Evolutionary conservation across 2,888 invertebrate genomes (phyloP), one percentile per base, ranked within the genome.

Genomic region (Sympetrum striolatum): DNA sequence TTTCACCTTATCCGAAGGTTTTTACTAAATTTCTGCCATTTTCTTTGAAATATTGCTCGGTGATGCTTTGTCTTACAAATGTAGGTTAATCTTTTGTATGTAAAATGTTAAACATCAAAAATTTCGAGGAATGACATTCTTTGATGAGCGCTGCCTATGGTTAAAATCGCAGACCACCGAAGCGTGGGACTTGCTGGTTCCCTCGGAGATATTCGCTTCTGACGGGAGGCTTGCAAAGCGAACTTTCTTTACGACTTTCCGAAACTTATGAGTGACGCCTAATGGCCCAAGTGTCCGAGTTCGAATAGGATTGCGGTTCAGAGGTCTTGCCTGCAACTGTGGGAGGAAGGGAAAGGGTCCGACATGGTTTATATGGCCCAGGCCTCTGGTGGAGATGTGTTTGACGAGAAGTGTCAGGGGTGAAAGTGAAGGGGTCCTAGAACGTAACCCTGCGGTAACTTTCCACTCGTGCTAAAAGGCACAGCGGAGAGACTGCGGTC

Each of bases 221-320:
- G 48, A 8, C 48, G 48, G 48, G 48, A 48, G 48, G 12, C 12
- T 48, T 48, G 15, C 48, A 8, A 4, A 25, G 31, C n/a, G 4
- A 31, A 73, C 73, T n/a, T 73, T 31, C 25, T 73, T 31, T 25
- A 73, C 73, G 73, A 12, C 73, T 31, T 73, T 31, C 25, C 15
- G 25, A 73, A 73, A 73, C 73, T 73, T 73, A 25, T 73, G 73
- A 31, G 25, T 31, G 73, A 73, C n/a, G 73, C 5, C 31, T 73
- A n/a, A 73, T 31, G 53, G 80, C 2, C 39, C 82, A 25, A 15
- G 25, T 53, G 53, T 58, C 82, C 53, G 48, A 25, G 15, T 82
- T 53, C 31, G 25, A 82, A 82, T 58, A 53, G 82, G 53, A 39
- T 82, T 82, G 82, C 53, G 82, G 82, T 82, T 82, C 53, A 25